A percentile compares a stretch with the other conserved stretches of the same genome.
Evolutionary conservation across 2,797 vertebrate genomes (phyloP).

Genomic region (Pitangus sulphuratus): DNA sequence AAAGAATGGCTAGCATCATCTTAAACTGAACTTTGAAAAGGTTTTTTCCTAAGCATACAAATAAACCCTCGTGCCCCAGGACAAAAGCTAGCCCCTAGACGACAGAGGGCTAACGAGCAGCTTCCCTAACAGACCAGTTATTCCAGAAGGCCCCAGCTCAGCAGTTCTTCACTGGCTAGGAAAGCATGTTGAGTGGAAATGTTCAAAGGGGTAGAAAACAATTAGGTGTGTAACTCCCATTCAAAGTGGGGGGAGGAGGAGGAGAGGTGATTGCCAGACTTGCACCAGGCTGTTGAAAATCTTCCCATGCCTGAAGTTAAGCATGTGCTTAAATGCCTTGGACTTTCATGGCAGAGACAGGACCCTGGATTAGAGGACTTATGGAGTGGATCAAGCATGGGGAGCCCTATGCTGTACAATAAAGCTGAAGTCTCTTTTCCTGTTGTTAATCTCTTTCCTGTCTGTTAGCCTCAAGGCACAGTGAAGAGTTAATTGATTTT

Average conservation of each 20-base stretch:
- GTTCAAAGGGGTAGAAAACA: constrained; percentile 50
- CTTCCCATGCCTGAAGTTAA: constrained; percentile 54
- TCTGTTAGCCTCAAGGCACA: constrained; percentile 69
- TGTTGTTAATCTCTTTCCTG: constrained; percentile 72
- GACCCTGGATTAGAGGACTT: constrained; percentile 26
- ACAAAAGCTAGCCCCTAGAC: not conserved
- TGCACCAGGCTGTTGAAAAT: constrained; percentile 37
- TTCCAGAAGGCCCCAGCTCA: constrained; percentile 21
- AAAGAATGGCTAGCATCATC: not conserved
- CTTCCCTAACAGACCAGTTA: not conserved
- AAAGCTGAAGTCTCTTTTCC: constrained; percentile 67
- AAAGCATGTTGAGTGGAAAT: constrained; percentile 34
- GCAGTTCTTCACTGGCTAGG: constrained; percentile 1
- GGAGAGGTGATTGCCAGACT: constrained; percentile 18
- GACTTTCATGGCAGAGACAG: not conserved
- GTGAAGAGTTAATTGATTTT: constrained; percentile 74
- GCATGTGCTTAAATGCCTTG: constrained; percentile 33
- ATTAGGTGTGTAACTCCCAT: constrained; percentile 40
- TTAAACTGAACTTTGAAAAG: not conserved
- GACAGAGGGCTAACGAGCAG: constrained; percentile 1
- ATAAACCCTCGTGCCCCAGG: not conserved
- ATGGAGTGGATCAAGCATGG: constrained; percentile 44
- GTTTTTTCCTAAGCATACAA: not conserved
- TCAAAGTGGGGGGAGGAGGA: not conserved
- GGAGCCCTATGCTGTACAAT: constrained; percentile 50